Evolutionary conservation across 53 echinoderm and acorn worm species (phyloP), one percentile per base, ranked within the genome.

Genomic region (Hippasteria phrygiana): DNA sequence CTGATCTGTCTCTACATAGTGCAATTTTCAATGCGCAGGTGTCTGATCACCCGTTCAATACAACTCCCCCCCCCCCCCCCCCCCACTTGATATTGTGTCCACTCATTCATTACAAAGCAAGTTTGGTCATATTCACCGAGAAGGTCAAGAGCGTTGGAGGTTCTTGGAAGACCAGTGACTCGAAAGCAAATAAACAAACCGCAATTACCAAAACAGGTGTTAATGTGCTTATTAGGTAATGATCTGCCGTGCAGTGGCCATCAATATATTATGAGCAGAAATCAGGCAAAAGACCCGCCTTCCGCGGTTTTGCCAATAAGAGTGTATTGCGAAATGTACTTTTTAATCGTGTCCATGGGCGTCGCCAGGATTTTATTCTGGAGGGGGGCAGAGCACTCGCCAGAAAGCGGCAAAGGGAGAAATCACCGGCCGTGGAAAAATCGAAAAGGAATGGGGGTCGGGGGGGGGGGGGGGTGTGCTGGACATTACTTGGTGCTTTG

Each of bases 141-240:
- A 73, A 73, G 73, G 73, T 73, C 73, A 73, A 42, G 41, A 73
- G 73, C 73, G 43, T 42, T 40, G 43, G 73, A 43, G 73, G 43
- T 73, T 73, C 73, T 42, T 43, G 43, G 73, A 73, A 73, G 22
- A 1, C 0, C 43, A 42, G 13, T 73, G 42, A 73, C 73, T 73
- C 73, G 22, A 7, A n/a, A n/a, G 9, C 67, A 66, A 12, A 66
- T 5, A 70, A 36, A 70, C 12, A 35, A 32, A 13, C 2, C 40
- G n/a, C 26, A 42, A 16, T 40, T 43, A 5, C 73, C 9, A 27
- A 5, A 12, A 24, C 73, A 73, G 73, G 73, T 73, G 73, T 73
- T 73, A 10, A 16, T 73, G 41, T 18, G 48, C 34, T 73, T 73
- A 73, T 73, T 73, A 35, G 33, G 26, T 14, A 33, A 67, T 8